Evolutionary conservation across 1,140 invertebrate genomes (phyloP), one percentile per base, ranked within the genome.

Genomic region (Maniola jurtina): DNA sequence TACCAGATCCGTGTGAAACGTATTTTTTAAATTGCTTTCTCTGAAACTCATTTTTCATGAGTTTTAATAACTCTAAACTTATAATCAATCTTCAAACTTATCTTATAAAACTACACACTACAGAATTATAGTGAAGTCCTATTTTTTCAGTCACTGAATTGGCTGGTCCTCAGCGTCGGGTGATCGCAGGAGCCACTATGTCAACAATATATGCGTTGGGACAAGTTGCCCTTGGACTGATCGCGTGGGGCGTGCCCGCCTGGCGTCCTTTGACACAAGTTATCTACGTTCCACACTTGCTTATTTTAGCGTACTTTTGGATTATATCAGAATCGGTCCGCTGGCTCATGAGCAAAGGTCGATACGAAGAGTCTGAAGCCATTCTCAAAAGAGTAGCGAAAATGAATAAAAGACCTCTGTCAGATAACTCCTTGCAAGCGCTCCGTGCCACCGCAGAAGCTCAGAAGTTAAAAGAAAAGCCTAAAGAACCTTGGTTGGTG

Each of bases 201-300:
- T 93, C 95, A 0, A 94, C 94, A 13, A 92, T 93, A 68, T 95
- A 94, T 75, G 94, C 95, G 0, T 61, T 95, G 0, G 96, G 96
- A 0, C 93, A 95, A 72, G 93, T 94, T 48, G 75, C 94, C 10
- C 85, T 95, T 42, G 95, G 95, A 34, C 80, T 94, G 36, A 89
- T 94, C 13, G 95, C 95, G 2, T 96, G 94, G 92, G 92, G 92
- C 60, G 87, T 94, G 5, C 93, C 91, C 38, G 92, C 95, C 47
- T 97, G 96, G 96, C 91, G 95, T 15, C 77, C 88, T 13, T 83
- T 96, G 16, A 92, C 96, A 9, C 92, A 94, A 38, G 91, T 94
- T 5, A 89, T 95, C 10, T 96, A 96, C 69, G 87, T 91, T 0
- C 94, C 95, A 0, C 94, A 94, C 40, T 72, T 96, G 1, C 83